Conservation (phyloP, 2,888 invertebrate genomes). For the Nomada goodeniana region DNA sequence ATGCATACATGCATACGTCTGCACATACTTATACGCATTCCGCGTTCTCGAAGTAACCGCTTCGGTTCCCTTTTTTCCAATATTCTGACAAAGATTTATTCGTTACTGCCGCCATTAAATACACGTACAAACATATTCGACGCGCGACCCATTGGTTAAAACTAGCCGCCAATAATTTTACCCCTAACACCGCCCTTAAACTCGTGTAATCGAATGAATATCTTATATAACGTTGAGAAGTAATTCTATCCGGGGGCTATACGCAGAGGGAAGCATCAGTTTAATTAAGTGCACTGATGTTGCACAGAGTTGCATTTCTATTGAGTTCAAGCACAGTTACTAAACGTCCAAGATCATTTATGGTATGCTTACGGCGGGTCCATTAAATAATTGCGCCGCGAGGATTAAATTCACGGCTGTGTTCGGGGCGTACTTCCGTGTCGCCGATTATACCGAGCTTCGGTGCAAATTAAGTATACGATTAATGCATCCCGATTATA, state of each 20-base stretch:
- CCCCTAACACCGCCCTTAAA: too few relatives aligned
- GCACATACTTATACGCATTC: background rate
- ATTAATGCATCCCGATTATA: background rate
- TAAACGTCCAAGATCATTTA: background rate
- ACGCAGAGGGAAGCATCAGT: background rate
- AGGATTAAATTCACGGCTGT: background rate
- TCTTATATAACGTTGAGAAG: too few relatives aligned
- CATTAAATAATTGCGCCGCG: background rate
- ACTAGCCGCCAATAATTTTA: too few relatives aligned
- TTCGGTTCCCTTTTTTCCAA: slow-evolving; percentile 15
- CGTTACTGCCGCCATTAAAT: background rate
- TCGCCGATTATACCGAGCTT: background rate
- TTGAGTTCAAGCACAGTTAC: background rate
- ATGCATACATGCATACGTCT: background rate
- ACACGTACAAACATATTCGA: slow-evolving; percentile 48
- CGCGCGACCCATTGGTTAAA: slow-evolving; percentile 46
- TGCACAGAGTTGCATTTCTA: background rate
- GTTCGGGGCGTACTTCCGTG: background rate
- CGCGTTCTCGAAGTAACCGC: slow-evolving; percentile 14
- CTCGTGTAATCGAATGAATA: background rate
- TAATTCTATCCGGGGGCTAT: too few relatives aligned
- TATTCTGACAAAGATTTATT: slow-evolving; percentile 1
- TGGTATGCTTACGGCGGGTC: background rate
- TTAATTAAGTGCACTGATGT: background rate
- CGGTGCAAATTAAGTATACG: background rate